These are phyloP conservation scores for Pocillopora damicornis DNA, from an alignment of 64 coral and sea anemone species.

Conservation along the genomic window DNA sequence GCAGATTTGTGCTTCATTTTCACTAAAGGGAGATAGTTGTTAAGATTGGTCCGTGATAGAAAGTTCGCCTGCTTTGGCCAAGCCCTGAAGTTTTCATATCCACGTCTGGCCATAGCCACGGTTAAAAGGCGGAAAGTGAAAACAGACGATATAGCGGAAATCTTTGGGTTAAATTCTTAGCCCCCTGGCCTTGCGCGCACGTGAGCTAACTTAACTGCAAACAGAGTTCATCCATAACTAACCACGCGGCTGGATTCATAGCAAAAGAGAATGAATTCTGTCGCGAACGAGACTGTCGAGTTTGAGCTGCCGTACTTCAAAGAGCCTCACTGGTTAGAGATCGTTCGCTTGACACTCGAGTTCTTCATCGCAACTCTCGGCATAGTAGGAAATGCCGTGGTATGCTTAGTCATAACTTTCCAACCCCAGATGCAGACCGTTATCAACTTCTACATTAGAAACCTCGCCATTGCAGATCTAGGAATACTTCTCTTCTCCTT, in stretches of 20 bases:
- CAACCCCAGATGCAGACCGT: constrained; percentile 35
- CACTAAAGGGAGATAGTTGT: not conserved
- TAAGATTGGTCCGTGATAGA: not conserved
- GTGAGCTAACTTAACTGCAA: too few species aligned
- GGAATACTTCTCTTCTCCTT: constrained; percentile 65
- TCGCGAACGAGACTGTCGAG: not conserved
- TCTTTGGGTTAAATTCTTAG: too few species aligned
- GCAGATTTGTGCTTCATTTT: not conserved
- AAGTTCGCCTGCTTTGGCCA: not conserved
- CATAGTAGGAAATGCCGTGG: constrained; percentile 62
- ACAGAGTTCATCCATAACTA: not conserved
- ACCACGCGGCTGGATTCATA: not conserved
- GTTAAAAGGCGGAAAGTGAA: too few species aligned
- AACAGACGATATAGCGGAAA: too few species aligned
- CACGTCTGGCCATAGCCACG: too few species aligned
- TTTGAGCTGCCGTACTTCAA: not conserved
- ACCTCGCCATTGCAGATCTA: constrained; percentile 72
- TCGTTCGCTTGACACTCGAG: constrained; percentile 44
- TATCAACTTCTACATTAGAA: constrained; percentile 63
- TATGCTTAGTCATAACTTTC: constrained; percentile 54
- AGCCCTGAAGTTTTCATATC: not conserved
- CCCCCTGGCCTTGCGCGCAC: too few species aligned
- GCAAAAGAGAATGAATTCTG: not conserved
- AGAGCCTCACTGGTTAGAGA: constrained; percentile 12
- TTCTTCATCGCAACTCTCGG: constrained; percentile 52